These are phyloP conservation scores for Notodonta ziczac DNA, from an alignment of 2,888 invertebrate species.

Conservation along the genomic window DNA sequence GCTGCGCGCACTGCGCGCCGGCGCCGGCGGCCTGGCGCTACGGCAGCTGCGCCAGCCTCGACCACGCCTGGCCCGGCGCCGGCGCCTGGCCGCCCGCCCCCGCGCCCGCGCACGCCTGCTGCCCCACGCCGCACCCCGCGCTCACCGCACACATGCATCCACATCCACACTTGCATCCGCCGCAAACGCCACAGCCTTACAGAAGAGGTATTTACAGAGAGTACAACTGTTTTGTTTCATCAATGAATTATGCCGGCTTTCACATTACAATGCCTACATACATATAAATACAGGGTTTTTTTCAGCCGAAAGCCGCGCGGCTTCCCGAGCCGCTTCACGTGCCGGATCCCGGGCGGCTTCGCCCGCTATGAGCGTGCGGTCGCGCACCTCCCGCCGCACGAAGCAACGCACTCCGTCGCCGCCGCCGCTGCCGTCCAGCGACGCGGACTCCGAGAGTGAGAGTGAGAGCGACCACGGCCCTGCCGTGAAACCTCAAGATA, in stretches of 20 bases:
- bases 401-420: conserved; percentile 74
- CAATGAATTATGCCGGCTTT: too few species aligned
- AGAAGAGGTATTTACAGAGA: conserved; percentile 60
- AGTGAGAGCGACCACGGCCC: conserved; percentile 53
- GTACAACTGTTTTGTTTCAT: too few species aligned
- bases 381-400: conserved; percentile 86
- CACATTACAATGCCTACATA: too few species aligned
- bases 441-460: conserved; percentile 87
- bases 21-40: conserved; percentile 61
- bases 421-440: conserved; percentile 75
- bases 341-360: conserved; percentile 87
- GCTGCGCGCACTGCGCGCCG: conserved; percentile 47
- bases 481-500: conserved; percentile 24
- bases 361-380: conserved; percentile 88
- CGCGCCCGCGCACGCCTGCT: conserved; percentile 44
- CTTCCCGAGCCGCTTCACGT: conserved; percentile 83
- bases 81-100: conserved; percentile 42
- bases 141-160: conserved; percentile 38
- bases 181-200: conserved; percentile 73
- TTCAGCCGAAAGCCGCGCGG: conserved; percentile 75
- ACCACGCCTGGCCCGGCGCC: conserved; percentile 58
- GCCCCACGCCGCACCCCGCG: conserved; percentile 42
- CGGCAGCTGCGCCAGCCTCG: conserved; percentile 76
- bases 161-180: conserved; percentile 53
- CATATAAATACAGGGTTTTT: conserved; percentile 6